phyloP scores from a whole-genome alignment of 35 echinoderm and acorn worm genomes.

The Strongylocentrotus purpuratus region DNA sequence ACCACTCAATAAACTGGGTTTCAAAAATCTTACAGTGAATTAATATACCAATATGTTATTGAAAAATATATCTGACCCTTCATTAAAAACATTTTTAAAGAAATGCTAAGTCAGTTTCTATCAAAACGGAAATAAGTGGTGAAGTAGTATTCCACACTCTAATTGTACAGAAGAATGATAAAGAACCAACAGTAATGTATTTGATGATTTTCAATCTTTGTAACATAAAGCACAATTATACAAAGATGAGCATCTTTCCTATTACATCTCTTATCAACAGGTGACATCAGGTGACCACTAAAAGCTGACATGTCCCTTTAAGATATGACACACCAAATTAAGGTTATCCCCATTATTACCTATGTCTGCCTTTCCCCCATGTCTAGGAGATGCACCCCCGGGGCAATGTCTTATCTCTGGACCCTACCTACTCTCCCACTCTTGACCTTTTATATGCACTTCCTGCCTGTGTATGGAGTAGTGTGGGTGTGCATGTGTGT shows the following conservation, averaged over 20 bases:
- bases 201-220: not conserved
- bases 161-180: not conserved
- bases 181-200: not conserved
- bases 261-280: not conserved
- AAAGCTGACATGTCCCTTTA: not conserved
- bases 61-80: too few relatives aligned
- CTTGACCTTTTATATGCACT: not conserved
- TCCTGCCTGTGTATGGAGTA: not conserved
- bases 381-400: constrained; percentile 16
- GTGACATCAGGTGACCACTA: not conserved
- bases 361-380: not conserved
- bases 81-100: too few relatives aligned
- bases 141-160: not conserved
- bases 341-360: not conserved
- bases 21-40: not conserved
- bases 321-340: constrained; percentile 39
- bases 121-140: not conserved
- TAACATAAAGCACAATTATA: not conserved
- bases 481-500: not conserved
- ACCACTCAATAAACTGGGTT: too few relatives aligned
- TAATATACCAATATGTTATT: too few relatives aligned
- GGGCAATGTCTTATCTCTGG: not conserved
- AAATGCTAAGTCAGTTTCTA: not conserved
- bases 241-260: not conserved
- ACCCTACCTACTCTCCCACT: not conserved